Conservation (phyloP, 2,113 vertebrate genomes). For the Muntiacus muntjak region DNA sequence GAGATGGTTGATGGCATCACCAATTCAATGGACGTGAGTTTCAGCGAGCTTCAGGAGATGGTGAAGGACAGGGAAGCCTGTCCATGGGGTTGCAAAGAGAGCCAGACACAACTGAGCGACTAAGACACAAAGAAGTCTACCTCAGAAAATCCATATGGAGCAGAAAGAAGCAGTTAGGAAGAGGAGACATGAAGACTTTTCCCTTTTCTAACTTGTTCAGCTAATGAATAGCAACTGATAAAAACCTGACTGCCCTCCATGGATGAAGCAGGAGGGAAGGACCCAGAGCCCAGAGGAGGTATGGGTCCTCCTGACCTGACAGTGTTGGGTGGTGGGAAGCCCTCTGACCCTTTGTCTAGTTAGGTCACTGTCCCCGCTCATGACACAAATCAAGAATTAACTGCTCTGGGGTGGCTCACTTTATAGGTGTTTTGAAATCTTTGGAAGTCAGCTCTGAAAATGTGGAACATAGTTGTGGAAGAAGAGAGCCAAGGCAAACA, state of each 20-base stretch:
- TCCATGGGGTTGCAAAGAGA: not conserved
- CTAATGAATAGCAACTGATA: not conserved
- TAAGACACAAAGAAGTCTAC: not conserved
- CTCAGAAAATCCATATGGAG: not conserved
- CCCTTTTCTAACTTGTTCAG: not conserved
- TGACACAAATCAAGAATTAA: not conserved
- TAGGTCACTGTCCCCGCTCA: not conserved
- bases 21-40: not conserved
- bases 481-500: not conserved
- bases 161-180: not conserved
- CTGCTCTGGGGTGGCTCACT: not conserved
- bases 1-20: not conserved
- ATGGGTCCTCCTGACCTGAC: not conserved
- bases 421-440: not conserved
- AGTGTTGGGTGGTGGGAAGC: too few relatives aligned
- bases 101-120: not conserved
- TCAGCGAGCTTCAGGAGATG: not conserved
- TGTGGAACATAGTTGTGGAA: not conserved
- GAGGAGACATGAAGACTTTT: not conserved
- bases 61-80: not conserved
- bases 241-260: not conserved
- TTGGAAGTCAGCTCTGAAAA: constrained; percentile 7
- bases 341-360: not conserved
- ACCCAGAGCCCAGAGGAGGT: accelerated
- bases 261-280: not conserved